A percentile compares a stretch with the other conserved stretches of the same genome.
phyloP scores from a whole-genome alignment of 2,797 vertebrate genomes.

The Coluber constrictor region DNA sequence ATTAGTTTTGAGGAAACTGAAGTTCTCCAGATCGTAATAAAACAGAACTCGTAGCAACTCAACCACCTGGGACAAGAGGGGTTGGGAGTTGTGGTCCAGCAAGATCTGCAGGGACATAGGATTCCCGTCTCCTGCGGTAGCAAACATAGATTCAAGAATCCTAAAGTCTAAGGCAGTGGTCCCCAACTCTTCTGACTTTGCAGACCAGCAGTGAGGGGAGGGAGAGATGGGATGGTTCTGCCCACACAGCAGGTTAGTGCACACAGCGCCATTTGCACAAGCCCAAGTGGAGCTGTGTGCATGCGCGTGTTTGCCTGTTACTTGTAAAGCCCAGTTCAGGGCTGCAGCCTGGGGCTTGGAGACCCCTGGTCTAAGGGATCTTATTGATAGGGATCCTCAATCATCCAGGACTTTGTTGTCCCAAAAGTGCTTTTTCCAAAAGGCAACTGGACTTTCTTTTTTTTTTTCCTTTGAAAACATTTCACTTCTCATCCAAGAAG shows the following conservation, averaged over 20 bases:
- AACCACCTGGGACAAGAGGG: background rate
- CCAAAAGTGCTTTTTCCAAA: too few relatives aligned
- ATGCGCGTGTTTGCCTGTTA: fast-evolving
- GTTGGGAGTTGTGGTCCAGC: background rate
- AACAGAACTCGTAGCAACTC: background rate
- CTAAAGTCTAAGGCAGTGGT: background rate
- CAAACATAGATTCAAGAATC: background rate
- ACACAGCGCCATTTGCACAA: too few relatives aligned
- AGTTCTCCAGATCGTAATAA: background rate
- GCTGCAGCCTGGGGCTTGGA: too few relatives aligned
- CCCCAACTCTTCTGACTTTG: background rate
- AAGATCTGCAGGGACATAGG: background rate
- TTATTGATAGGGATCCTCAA: too few relatives aligned
- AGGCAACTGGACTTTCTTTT: too few relatives aligned
- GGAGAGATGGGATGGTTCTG: background rate
- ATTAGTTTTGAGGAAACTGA: background rate
- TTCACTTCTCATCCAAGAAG: too few relatives aligned
- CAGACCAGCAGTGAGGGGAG: background rate
- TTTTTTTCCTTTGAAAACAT: too few relatives aligned
- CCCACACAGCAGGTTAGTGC: too few relatives aligned
- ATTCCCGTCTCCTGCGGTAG: background rate
- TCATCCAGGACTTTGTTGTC: too few relatives aligned
- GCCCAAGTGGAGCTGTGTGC: too few relatives aligned
- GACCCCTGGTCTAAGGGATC: too few relatives aligned
- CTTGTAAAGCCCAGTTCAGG: too few relatives aligned